Percentiles rank a stretch among this genome's conserved stretches.
phyloP scores from a whole-genome alignment of 2,113 vertebrate species.

The Anguilla rostrata region DNA sequence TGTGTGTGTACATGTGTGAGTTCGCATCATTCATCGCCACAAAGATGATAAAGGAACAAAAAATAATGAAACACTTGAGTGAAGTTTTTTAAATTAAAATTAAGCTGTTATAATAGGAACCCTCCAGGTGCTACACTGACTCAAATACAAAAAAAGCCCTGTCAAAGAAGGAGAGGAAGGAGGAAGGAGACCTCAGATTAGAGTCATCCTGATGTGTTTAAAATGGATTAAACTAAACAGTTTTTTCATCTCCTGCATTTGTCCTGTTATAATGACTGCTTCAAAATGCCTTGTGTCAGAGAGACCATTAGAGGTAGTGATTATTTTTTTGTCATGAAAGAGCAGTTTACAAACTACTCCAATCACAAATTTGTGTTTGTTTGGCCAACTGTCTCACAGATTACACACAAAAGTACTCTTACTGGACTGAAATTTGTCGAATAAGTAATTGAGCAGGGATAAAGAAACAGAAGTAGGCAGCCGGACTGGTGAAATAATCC shows the following conservation, averaged over 20 bases:
- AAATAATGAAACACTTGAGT: neutral
- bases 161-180: neutral
- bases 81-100: neutral
- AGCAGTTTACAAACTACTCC: conserved; percentile 6
- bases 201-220: neutral
- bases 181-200: neutral
- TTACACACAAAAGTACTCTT: conserved; percentile 7
- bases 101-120: neutral
- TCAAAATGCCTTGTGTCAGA: neutral
- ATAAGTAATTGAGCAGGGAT: conserved; percentile 11
- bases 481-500: conserved; percentile 12
- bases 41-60: neutral
- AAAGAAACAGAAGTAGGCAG: neutral
- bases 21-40: neutral
- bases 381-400: neutral
- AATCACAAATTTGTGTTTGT: conserved; percentile 4
- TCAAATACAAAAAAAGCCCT: neutral
- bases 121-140: neutral
- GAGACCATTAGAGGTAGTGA: neutral
- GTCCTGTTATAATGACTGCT: neutral
- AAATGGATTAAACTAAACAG: conserved; percentile 1
- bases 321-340: neutral
- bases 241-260: neutral
- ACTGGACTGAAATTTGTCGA: neutral
- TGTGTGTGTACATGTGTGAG: neutral